Conservation (phyloP, 2,113 vertebrate species). For the Hippocampus guttulatus region DNA sequence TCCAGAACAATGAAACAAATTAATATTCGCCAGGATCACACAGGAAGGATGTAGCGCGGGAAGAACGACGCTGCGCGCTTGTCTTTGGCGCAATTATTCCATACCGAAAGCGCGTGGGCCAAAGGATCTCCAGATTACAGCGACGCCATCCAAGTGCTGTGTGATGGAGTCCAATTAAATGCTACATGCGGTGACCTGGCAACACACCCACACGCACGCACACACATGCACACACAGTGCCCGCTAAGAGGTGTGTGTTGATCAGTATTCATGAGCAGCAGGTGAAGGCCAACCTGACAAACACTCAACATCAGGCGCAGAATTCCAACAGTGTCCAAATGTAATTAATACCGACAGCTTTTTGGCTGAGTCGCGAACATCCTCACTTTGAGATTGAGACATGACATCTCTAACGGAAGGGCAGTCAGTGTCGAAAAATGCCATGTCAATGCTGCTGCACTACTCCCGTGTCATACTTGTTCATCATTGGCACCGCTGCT, state of each 20-base stretch:
- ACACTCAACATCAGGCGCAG: conserved; percentile 76
- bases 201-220: conserved; percentile 11
- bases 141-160: conserved; percentile 45
- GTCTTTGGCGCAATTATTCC: conserved; percentile 46
- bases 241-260: conserved; percentile 18
- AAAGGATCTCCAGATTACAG: conserved; percentile 67
- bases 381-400: conserved; percentile 34
- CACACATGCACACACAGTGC: conserved; percentile 10
- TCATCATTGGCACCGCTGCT: no score
- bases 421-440: neutral
- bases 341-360: conserved; percentile 76
- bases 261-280: conserved; percentile 54
- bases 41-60: conserved; percentile 45
- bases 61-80: conserved; percentile 30
- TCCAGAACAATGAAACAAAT: conserved; percentile 1
- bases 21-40: conserved; percentile 26
- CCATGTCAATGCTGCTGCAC: neutral
- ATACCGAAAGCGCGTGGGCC: conserved; percentile 17
- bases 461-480: no score
- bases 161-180: conserved; percentile 63
- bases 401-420: conserved; percentile 5
- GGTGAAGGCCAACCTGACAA: conserved; percentile 72
- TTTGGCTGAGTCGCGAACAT: conserved; percentile 60
- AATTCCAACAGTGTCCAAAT: conserved; percentile 66
- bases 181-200: conserved; percentile 53